A percentile compares a stretch with the other conserved stretches of the same genome.
These are phyloP conservation scores for Carassius gibelio DNA, from an alignment of 2,113 vertebrate genomes.

Conservation along the genomic window DNA sequence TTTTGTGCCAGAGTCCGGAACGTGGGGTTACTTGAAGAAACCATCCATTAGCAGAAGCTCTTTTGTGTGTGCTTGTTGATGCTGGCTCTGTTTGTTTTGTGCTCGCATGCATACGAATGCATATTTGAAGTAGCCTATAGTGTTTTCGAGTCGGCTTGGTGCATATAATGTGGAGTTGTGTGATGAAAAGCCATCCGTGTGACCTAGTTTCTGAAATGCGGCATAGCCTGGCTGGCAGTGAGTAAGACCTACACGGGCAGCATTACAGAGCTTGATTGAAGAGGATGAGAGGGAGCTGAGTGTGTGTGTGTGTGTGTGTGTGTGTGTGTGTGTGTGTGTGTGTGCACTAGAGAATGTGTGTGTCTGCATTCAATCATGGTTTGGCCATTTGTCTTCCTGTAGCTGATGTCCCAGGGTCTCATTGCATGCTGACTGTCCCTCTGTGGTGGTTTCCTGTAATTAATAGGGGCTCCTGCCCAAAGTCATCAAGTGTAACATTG, in stretches of 20 bases:
- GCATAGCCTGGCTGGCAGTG: constrained; percentile 34
- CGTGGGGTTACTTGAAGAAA: constrained; percentile 66
- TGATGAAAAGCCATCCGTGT: constrained; percentile 38
- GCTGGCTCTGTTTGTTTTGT: constrained; percentile 38
- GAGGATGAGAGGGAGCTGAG: constrained; percentile 34
- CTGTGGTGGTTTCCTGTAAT: constrained; percentile 73
- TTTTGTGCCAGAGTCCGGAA: constrained; percentile 62
- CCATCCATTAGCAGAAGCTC: constrained; percentile 63
- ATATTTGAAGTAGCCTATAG: constrained; percentile 22
- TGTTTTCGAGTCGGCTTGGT: constrained; percentile 26
- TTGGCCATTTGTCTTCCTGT: constrained; percentile 65
- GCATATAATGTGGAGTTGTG: constrained; percentile 43
- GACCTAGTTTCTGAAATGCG: constrained; percentile 52
- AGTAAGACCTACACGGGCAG: constrained; percentile 30
- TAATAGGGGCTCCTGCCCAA: constrained; percentile 71
- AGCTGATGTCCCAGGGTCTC: constrained; percentile 68
- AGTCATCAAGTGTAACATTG: constrained; percentile 36
- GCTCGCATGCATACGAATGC: background rate
- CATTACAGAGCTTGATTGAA: constrained; percentile 45
- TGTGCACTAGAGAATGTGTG: constrained; percentile 59
- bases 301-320: constrained; percentile 53
- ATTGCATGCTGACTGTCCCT: constrained; percentile 61
- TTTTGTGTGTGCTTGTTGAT: constrained; percentile 26
- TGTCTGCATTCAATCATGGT: constrained; percentile 64
- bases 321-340: constrained; percentile 59